Evolutionary conservation across 2,888 invertebrate genomes (phyloP).

Genomic region (Drosophila mulleri): DNA sequence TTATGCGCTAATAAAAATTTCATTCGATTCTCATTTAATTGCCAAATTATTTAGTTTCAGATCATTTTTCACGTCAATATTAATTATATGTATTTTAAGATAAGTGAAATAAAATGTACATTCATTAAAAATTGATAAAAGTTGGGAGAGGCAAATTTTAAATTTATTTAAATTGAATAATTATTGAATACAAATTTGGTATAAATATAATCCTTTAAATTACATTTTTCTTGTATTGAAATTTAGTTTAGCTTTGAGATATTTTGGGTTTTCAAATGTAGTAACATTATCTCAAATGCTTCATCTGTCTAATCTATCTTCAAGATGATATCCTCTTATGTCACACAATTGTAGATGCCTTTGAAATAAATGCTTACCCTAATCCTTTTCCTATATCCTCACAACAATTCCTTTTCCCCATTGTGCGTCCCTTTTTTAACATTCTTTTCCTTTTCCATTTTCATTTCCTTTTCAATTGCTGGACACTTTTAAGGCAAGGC

Average conservation of each 20-base stretch:
- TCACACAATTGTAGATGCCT: neutral
- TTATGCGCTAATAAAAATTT: conserved; percentile 23
- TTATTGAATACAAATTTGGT: too few species aligned
- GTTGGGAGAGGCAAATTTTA: neutral
- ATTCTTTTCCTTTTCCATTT: neutral
- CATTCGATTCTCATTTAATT: conserved; percentile 14
- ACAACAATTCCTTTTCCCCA: neutral
- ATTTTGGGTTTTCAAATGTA: neutral
- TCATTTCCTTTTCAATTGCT: conserved; percentile 57
- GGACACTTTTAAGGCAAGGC: conserved; percentile 38
- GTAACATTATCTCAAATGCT: neutral
- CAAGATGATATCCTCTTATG: neutral
- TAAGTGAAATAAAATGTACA: neutral
- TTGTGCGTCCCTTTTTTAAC: neutral
- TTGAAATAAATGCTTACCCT: neutral
- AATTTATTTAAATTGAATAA: too few species aligned
- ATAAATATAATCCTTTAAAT: too few species aligned
- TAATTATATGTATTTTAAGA: neutral
- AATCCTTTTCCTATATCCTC: conserved; percentile 3
- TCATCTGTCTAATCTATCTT: neutral
- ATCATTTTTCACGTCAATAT: neutral
- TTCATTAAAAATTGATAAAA: neutral
- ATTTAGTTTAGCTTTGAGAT: neutral
- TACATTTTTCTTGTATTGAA: too few species aligned
- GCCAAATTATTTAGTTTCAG: conserved; percentile 15